A percentile compares a stretch with the other conserved stretches of the same genome.
phyloP scores from a whole-genome alignment of 2,888 invertebrate genomes.

The Marasmarcha lunaedactyla region DNA sequence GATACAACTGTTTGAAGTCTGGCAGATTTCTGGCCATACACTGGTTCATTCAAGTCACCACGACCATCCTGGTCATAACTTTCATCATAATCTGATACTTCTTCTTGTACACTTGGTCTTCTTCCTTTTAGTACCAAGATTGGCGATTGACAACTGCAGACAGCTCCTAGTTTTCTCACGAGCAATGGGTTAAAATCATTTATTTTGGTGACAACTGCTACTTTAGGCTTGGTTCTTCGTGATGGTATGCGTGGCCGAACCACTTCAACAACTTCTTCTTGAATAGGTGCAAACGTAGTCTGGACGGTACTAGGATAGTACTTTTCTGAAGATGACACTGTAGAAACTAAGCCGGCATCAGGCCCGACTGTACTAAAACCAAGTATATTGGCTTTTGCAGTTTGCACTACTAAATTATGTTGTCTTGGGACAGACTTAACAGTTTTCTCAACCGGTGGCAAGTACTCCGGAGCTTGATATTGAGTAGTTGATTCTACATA shows the following conservation, averaged over 20 bases:
- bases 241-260: conserved; percentile 33
- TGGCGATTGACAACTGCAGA: conserved; percentile 77
- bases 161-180: conserved; percentile 78
- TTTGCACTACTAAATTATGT: conserved; percentile 54
- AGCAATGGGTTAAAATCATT: conserved; percentile 80
- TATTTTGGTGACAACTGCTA: conserved; percentile 74
- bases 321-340: conserved; percentile 32
- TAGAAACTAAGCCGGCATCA: conserved; percentile 49
- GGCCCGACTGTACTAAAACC: conserved; percentile 59
- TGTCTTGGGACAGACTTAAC: conserved; percentile 31
- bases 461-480: conserved; percentile 31
- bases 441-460: conserved; percentile 25
- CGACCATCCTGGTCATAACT: conserved; percentile 35
- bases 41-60: conserved; percentile 33
- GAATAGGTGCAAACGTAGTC: conserved; percentile 39
- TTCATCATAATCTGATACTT: conserved; percentile 32
- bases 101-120: conserved; percentile 37
- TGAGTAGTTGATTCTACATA: conserved; percentile 22
- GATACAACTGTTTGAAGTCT: conserved; percentile 23
- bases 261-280: conserved; percentile 50
- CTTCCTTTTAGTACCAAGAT: conserved; percentile 60
- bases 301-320: conserved; percentile 30
- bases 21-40: conserved; percentile 34
- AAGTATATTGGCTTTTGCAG: conserved; percentile 48
- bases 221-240: conserved; percentile 54